Base-by-base conservation (phyloP, 2,888 invertebrate genomes). In the Microctonus hyperodae region DNA sequence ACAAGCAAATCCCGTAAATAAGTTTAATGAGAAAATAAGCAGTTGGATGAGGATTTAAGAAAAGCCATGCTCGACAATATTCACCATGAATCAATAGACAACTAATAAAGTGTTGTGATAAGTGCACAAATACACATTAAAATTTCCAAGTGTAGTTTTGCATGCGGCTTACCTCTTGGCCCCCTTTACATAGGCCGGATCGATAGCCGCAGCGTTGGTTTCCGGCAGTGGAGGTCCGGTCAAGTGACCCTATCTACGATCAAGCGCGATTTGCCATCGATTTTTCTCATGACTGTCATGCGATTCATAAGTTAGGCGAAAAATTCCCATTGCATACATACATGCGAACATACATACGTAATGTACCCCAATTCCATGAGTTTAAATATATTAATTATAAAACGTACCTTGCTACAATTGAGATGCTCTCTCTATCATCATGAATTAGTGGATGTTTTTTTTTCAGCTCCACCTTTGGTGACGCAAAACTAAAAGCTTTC, bases 401-500 rank as follows among this genome's bases (percentile, higher is more conserved):
- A 44, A 69, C 72, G 63, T 84, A 85, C 85, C 85, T 85, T 76
- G 81, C 80, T 23, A 83, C 81, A 73, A 85, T 83, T 74, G 83
- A 80, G 74, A 81, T 80, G 73, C 75, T 82, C 73, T 85, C 83
- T 68, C 82, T 79, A 62, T 79, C 79, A 73, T 84, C 83, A 69
- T 78, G 78, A 76, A 83, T 81, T 68, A 84, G 74, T 20, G 82
- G 82, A 68, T 84, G 83, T 78, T 81, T 82, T 76, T 82, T 82
- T 74, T 81, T 76, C 57, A 81, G 75, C 56, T 83, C 86, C 69
- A 85, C 81, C 75, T 81, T 83, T 35, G 81, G 79, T 70, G 85
- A 84, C 70, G 85, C 85, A 76, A 86, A 85, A 73, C 83, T 87
- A 84, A 89, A 86, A 69, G 87, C 88, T 85, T 87, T 89, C 86